phyloP scores from a whole-genome alignment of 2,113 vertebrate species.

The Eclectus roratus region DNA sequence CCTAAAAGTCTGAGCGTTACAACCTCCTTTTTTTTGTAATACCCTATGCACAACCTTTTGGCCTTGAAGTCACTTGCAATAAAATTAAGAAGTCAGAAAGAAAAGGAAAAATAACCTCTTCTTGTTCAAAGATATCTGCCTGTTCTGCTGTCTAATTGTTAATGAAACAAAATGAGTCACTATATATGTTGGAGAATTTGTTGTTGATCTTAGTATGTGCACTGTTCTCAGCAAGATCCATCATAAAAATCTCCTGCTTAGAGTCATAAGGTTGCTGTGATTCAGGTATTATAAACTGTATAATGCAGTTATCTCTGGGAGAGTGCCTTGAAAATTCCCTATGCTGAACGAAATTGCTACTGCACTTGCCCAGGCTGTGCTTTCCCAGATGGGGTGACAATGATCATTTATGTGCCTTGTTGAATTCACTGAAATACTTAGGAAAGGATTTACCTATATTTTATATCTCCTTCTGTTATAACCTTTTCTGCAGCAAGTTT shows the following conservation, averaged over 20 bases:
- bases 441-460: constrained; percentile 8
- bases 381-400: not conserved
- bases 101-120: constrained; percentile 12
- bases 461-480: constrained; percentile 6
- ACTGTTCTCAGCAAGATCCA: not conserved
- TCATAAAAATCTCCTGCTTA: not conserved
- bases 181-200: not conserved
- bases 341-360: not conserved
- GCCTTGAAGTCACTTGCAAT: constrained; percentile 32
- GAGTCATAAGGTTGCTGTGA: not conserved
- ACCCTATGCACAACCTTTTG: constrained; percentile 20
- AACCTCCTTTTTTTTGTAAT: constrained; percentile 41
- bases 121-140: not conserved
- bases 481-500: not conserved
- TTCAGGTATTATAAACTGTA: constrained; percentile 8
- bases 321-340: not conserved
- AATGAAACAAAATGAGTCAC: not conserved
- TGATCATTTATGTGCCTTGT: not conserved
- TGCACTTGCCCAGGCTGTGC: not conserved
- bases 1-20: constrained; percentile 52
- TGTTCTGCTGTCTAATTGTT: not conserved
- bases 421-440: constrained; percentile 37
- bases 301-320: not conserved
- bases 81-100: constrained; percentile 35
- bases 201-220: not conserved